phyloP scores from a whole-genome alignment of 2,797 vertebrate species.

The Scomberomorus guttatus region DNA sequence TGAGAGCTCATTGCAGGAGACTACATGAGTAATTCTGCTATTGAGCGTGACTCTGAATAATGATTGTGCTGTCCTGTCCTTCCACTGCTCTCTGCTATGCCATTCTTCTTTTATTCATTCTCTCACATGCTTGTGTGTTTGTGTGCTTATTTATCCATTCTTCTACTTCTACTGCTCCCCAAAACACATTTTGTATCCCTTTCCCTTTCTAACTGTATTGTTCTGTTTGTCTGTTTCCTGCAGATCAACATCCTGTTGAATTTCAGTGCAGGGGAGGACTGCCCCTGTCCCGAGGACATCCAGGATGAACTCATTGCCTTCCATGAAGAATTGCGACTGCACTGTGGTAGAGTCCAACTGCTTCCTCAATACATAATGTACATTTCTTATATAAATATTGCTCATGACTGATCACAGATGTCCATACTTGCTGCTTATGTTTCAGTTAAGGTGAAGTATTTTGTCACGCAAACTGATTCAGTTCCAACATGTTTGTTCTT shows the following conservation, averaged over 20 bases:
- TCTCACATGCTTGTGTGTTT: neutral
- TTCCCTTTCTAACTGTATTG: neutral
- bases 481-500: neutral
- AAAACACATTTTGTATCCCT: neutral
- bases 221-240: conserved; percentile 58
- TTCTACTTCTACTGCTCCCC: neutral
- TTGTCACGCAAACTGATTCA: neutral
- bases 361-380: neutral
- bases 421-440: neutral
- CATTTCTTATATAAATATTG: neutral
- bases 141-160: neutral
- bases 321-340: conserved; percentile 94
- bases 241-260: conserved; percentile 99
- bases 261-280: conserved; percentile 95
- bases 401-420: neutral
- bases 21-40: conserved; percentile 23
- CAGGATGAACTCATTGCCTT: conserved; percentile 94
- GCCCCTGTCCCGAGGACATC: conserved; percentile 95
- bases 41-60: conserved; percentile 44
- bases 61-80: conserved; percentile 17
- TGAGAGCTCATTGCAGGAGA: conserved; percentile 18
- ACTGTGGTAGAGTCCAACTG: conserved; percentile 89
- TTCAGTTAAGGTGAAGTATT: neutral
- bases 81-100: neutral
- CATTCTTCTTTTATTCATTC: conserved; percentile 11